Evolutionary conservation across 2,797 vertebrate genomes (phyloP), one percentile per base, ranked within the genome.

Genomic region (Limosa lapponica): DNA sequence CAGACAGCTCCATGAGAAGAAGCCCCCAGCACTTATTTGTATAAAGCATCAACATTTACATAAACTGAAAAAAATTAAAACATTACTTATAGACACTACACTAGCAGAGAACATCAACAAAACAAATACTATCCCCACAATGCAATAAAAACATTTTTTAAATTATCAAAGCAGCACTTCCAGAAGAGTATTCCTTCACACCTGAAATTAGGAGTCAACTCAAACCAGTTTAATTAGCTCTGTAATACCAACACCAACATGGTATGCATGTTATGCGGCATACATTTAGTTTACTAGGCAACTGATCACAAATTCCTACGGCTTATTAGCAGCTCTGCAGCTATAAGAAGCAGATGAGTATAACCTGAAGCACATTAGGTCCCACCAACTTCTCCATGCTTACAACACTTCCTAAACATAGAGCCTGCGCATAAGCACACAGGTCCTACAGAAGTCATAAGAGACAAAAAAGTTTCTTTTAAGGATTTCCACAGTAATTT

Each of bases 181-280:
- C 14, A 48, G 20, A 80, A 58, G 20, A 30, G 6, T n/a, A 49
- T 25, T 66, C 16, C 30, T 75, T 54, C 72, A 39, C 2, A 28
- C 30, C 43, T 74, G 28, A 91, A 93, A 65, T 10, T 24, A 57
- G 19, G 49, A 84, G 36, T 15, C 44, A 67, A 24, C 24, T 62
- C 52, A 70, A 48, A 82, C 3, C 39, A 71, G 10, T 44, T 61
- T 39, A 71, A 65, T 28, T 22, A 62, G 36, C 7, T 55, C 39
- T 44, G 18, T 19, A 69, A 55, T 13, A 74, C 6, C 65, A 82
- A 72, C 34, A 58, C 16, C 16, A 22, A 25, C 27, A 71, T 0
- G 7, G 32, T 23, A 62, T 3, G 1, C 1, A 5, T 3, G 2
- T 57, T 71, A 77, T 4, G 10, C 3, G 1, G 37, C 23, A 43